Conservation (phyloP, 2,797 vertebrate species). For the Danionella dracula region DNA sequence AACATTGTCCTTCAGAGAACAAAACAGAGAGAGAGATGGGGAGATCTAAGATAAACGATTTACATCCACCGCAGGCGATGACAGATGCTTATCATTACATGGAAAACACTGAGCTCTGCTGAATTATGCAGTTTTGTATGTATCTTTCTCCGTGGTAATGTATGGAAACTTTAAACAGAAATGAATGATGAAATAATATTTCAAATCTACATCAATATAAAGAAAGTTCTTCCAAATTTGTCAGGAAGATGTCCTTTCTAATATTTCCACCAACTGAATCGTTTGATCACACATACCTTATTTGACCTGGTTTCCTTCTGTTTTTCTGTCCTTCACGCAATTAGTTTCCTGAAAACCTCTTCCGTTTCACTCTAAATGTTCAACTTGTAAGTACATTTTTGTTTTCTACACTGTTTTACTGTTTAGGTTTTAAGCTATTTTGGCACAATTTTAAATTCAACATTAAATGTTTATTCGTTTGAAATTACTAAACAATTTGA, state of each 20-base stretch:
- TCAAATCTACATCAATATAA: not conserved
- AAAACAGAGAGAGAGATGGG: slow-evolving; percentile 6
- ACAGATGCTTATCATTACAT: slow-evolving; percentile 14
- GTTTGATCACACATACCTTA: too few species aligned
- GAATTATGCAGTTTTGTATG: not conserved
- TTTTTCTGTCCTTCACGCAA: too few species aligned
- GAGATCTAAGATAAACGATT: slow-evolving; percentile 17
- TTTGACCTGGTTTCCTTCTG: too few species aligned
- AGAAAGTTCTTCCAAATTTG: not conserved
- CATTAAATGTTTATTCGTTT: too few species aligned
- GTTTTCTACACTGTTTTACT: too few species aligned
- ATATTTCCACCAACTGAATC: too few species aligned
- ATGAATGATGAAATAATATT: not conserved
- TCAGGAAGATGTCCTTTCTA: not conserved
- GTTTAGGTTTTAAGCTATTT: too few species aligned
- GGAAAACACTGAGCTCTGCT: not conserved
- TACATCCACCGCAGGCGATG: slow-evolving; percentile 3
- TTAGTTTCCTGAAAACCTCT: too few species aligned
- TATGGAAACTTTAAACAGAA: not conserved
- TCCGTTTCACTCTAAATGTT: too few species aligned
- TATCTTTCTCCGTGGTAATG: not conserved
- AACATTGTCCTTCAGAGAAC: slow-evolving; percentile 18
- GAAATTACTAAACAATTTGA: too few species aligned
- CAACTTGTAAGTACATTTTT: too few species aligned
- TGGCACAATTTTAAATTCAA: too few species aligned